Conservation (phyloP, 2,797 vertebrate genomes). For the Spinibarbus caldwelli region DNA sequence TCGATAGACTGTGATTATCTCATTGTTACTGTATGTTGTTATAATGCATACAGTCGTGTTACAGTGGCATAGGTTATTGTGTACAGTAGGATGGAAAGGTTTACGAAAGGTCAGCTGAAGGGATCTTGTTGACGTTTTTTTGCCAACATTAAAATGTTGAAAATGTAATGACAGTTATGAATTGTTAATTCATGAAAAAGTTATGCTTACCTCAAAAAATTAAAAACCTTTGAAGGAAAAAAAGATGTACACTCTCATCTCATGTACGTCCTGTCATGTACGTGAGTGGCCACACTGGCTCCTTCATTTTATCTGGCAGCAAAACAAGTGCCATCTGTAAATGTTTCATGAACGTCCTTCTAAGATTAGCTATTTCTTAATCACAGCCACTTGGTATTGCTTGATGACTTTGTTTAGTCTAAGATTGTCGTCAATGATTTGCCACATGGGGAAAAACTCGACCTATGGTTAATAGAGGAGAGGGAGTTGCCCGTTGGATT, state of each 20-base stretch:
- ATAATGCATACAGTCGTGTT: not conserved
- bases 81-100: not conserved
- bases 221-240: not conserved
- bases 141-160: not conserved
- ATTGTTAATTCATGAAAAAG: not conserved
- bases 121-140: not conserved
- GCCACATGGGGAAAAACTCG: slow-evolving; percentile 67
- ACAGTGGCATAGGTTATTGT: not conserved
- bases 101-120: not conserved
- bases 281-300: not conserved
- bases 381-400: slow-evolving; percentile 54
- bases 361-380: slow-evolving; percentile 53
- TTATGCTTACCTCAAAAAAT: not conserved
- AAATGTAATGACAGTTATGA: not conserved
- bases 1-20: not conserved
- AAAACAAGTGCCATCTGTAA: slow-evolving; percentile 69
- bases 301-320: slow-evolving; percentile 13
- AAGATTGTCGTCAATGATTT: slow-evolving; percentile 62
- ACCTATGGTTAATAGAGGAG: slow-evolving; percentile 48
- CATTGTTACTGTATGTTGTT: not conserved
- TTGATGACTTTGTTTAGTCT: slow-evolving; percentile 54
- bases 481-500: slow-evolving; percentile 59
- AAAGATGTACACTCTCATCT: not conserved
- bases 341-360: slow-evolving; percentile 70
- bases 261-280: not conserved